phyloP scores from a whole-genome alignment of 1,140 invertebrate genomes.

The Orchesella cincta region DNA sequence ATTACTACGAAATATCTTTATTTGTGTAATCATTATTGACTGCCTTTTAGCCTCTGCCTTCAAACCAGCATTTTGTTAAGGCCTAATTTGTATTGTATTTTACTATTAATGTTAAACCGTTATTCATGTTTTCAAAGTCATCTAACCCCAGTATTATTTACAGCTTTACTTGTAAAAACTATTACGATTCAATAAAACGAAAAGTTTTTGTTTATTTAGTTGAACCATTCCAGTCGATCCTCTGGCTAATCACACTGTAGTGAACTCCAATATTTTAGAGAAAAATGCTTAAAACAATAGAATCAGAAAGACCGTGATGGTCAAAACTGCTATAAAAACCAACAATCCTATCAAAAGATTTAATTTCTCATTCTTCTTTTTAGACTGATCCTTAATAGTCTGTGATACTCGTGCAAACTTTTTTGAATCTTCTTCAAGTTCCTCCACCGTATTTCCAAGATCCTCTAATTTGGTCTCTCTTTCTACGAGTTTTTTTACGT shows the following conservation, averaged over 20 bases:
- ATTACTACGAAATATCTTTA: not conserved
- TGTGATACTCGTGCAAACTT: not conserved
- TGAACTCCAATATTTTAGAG: too few species aligned
- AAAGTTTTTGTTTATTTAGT: too few species aligned
- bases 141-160: conserved; percentile 13
- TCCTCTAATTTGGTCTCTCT: not conserved
- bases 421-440: not conserved
- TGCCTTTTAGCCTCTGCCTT: not conserved
- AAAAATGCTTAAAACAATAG: too few species aligned
- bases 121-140: not conserved
- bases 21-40: not conserved
- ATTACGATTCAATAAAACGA: not conserved
- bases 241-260: too few species aligned
- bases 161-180: not conserved
- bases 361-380: not conserved
- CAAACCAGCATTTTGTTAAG: not conserved
- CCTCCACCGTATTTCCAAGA: not conserved
- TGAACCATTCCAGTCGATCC: too few species aligned
- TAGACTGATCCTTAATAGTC: not conserved
- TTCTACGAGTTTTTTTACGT: not conserved
- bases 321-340: not conserved
- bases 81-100: not conserved
- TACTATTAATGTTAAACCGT: not conserved
- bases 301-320: not conserved
- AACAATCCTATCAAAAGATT: not conserved